Base-by-base conservation (phyloP, 2,888 invertebrate species). In the Cyclophora albipunctata region DNA sequence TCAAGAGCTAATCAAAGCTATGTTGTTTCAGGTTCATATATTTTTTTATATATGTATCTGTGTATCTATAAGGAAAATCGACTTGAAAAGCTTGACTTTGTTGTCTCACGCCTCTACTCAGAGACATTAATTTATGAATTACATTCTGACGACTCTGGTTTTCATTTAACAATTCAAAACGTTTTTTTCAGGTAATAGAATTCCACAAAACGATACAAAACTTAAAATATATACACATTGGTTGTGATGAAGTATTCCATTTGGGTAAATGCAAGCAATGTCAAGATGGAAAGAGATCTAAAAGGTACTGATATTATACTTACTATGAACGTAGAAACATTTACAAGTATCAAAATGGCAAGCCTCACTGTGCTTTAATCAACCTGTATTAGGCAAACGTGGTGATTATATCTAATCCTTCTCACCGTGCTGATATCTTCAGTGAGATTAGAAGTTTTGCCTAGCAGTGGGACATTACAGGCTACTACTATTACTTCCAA, bases 161-260 rank as follows among this genome's bases (percentile, higher is more conserved):
- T 20, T 20, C 20, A 20, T 20, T 20, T 20, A 20, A 20, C 20
- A 20, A 20, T 20, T 20, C 20, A 20, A 20, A 20, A 20, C 20
- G 20, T 47, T 42, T 41, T 48, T 79, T 80, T 47, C 72, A 89
- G 89, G 69, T 89, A 1, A 71, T 86, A 46, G 45, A 59, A 4
- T 81, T 89, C 45, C 89, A 89, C 60, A 55, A 54, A 3, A 58
- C 57, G 34, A 62, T 85, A 3, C 37, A 60, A 1, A 74, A 73
- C 0, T 54, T 88, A 5, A 73, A 75, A 48, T 69, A 80, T 57
- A 79, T 96, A 47, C 96, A 96, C 67, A 92, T 96, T 54, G 96
- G 96, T 0, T 93, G 94, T 46, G 96, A 96, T 73, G 96, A 96
- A 82, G 96, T 96, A 0, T 93, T 90, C 64, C 91, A 93, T 52